Evolutionary conservation across 2,113 vertebrate genomes (phyloP).

Genomic region (Phrynocephalus versicolor): DNA sequence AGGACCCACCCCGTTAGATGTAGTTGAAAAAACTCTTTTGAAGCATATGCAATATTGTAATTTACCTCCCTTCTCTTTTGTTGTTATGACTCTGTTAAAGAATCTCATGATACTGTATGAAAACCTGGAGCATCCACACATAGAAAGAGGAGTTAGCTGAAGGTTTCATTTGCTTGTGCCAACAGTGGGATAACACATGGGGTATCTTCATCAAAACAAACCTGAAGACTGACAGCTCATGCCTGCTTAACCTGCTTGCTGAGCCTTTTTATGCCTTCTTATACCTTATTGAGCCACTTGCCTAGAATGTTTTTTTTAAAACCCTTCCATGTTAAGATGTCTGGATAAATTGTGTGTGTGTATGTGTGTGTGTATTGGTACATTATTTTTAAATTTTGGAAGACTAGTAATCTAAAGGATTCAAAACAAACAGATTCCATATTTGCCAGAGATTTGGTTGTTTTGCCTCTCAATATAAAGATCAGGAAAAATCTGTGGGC

Average conservation of each 20-base stretch:
- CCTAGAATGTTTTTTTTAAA: not conserved
- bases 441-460: not conserved
- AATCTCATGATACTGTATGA: slow-evolving; percentile 54
- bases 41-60: slow-evolving; percentile 47
- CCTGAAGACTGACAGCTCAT: not conserved
- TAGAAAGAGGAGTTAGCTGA: not conserved
- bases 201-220: not conserved
- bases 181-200: too few relatives aligned
- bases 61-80: slow-evolving; percentile 45
- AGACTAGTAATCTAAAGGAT: not conserved
- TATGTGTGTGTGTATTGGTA: not conserved
- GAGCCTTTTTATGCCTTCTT: not conserved
- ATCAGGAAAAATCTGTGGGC: not conserved
- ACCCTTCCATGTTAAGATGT: not conserved
- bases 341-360: not conserved
- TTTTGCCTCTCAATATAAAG: not conserved
- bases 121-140: slow-evolving; percentile 24
- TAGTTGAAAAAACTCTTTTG: slow-evolving; percentile 45
- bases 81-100: slow-evolving; percentile 54
- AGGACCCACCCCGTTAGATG: not conserved
- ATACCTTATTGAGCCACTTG: not conserved
- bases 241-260: not conserved
- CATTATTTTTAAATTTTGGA: not conserved
- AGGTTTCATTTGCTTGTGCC: not conserved
- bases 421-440: not conserved